Percentiles rank a stretch among this genome's conserved stretches.
Conservation (phyloP, 2,113 vertebrate species). For the Myrmecobius fasciatus region DNA sequence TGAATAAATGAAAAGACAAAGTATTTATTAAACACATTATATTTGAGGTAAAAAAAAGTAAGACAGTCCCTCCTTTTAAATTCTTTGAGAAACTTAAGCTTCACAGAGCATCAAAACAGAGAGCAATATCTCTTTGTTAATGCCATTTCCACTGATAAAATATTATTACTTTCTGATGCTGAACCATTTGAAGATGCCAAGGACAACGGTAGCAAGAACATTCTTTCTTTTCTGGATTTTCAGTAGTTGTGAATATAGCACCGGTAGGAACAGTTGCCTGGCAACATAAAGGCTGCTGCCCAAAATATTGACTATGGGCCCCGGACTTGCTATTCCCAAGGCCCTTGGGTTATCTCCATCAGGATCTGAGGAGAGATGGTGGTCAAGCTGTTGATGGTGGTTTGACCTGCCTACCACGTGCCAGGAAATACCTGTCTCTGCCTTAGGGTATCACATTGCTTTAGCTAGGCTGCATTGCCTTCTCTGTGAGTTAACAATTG, state of each 20-base stretch:
- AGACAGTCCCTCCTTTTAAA: too few species aligned
- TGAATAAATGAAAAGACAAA: too few species aligned
- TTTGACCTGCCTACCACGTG: neutral
- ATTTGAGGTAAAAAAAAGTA: too few species aligned
- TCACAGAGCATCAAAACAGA: too few species aligned
- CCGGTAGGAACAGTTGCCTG: neutral
- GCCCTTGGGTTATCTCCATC: neutral
- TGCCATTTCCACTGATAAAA: too few species aligned
- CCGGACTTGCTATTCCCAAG: neutral
- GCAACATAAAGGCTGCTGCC: neutral
- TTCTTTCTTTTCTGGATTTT: neutral
- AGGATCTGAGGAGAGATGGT: neutral
- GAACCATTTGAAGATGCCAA: too few species aligned
- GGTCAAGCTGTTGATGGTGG: neutral
- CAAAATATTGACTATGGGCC: neutral
- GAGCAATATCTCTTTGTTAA: too few species aligned
- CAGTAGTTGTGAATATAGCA: neutral
- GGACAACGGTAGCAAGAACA: neutral
- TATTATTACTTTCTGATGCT: too few species aligned
- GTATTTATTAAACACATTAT: too few species aligned
- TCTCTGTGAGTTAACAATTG: neutral
- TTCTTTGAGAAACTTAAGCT: too few species aligned
- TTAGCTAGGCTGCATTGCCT: neutral
- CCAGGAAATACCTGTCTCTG: neutral
- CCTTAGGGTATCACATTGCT: neutral